Percentiles rank a stretch among this genome's conserved stretches.
These are phyloP conservation scores for Pangasius macronema DNA, from an alignment of 2,797 vertebrate species.

Conservation along the genomic window DNA sequence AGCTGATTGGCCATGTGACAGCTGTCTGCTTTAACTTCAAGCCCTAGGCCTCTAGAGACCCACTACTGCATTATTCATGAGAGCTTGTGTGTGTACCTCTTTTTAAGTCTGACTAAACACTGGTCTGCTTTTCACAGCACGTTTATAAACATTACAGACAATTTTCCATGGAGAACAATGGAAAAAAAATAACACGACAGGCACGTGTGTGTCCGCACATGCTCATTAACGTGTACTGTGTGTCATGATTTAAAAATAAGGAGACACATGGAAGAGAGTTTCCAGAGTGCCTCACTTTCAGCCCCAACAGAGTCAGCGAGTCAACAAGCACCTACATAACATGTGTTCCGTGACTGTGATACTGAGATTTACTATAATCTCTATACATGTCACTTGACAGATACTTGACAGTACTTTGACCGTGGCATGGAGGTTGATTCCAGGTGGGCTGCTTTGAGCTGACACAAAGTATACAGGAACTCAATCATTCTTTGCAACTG, in stretches of 20 bases:
- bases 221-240: background rate
- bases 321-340: background rate
- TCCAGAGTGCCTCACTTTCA: background rate
- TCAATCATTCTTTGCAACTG: background rate
- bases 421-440: background rate
- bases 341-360: background rate
- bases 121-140: slow-evolving; percentile 33
- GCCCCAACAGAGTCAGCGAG: background rate
- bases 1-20: slow-evolving; percentile 49
- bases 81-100: background rate
- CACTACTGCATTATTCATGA: slow-evolving; percentile 55
- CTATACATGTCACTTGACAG: background rate
- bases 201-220: background rate
- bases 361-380: background rate
- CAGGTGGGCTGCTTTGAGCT: background rate
- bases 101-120: slow-evolving; percentile 26
- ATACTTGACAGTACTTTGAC: background rate
- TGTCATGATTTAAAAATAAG: background rate
- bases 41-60: slow-evolving; percentile 35
- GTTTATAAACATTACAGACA: slow-evolving; percentile 36
- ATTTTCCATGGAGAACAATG: slow-evolving; percentile 40
- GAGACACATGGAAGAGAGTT: background rate
- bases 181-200: slow-evolving; percentile 45
- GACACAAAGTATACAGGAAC: background rate
- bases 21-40: slow-evolving; percentile 43